These are phyloP conservation scores for Pissodes strobi DNA, from an alignment of 1,140 invertebrate genomes.

Conservation along the genomic window DNA sequence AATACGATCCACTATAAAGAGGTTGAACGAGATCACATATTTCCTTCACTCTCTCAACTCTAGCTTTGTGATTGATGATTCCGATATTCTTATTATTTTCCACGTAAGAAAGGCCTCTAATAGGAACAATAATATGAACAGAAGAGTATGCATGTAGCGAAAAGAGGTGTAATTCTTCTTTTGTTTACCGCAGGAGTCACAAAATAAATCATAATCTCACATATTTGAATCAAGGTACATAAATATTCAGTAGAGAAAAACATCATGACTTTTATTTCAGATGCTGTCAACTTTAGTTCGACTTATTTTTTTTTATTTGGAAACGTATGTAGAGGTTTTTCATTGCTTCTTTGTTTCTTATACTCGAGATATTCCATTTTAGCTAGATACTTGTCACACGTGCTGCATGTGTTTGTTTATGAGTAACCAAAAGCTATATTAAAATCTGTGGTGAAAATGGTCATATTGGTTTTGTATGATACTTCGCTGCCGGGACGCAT, in stretches of 20 bases:
- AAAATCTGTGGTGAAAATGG: too few species aligned
- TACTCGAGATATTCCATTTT: not conserved
- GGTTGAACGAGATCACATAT: too few species aligned
- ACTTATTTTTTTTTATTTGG: too few species aligned
- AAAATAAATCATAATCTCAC: not conserved
- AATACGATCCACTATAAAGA: too few species aligned
- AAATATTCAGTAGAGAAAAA: not conserved
- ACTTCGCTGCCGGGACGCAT: not conserved
- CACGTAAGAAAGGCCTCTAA: too few species aligned
- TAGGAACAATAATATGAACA: too few species aligned
- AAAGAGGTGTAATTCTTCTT: not conserved
- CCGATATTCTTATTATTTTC: too few species aligned
- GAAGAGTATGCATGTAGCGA: too few species aligned
- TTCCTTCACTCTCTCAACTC: not conserved
- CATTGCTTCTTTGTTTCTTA: not conserved
- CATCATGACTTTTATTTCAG: not conserved
- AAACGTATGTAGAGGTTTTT: too few species aligned
- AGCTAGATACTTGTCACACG: conserved; percentile 1
- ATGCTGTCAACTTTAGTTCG: too few species aligned
- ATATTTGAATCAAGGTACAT: not conserved
- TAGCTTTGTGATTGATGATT: not conserved
- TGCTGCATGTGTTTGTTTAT: conserved; percentile 4
- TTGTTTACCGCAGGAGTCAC: not conserved
- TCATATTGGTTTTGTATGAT: conserved; percentile 1
- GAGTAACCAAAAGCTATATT: too few species aligned